Base-by-base conservation (phyloP, 2,888 invertebrate genomes). In the Spilarctia lutea region DNA sequence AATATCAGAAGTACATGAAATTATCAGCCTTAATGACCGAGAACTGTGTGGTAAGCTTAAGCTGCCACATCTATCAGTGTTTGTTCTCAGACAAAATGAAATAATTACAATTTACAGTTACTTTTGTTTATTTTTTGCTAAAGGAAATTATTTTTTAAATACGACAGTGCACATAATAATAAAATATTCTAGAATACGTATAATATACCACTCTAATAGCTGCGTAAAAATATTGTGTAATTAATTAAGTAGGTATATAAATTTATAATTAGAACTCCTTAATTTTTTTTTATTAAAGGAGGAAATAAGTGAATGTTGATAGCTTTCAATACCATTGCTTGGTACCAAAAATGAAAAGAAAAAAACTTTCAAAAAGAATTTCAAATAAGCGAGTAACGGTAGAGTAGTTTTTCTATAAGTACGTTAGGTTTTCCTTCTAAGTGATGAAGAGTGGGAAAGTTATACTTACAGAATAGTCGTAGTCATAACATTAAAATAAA, bases 1-100 rank as follows among this genome's bases (percentile, higher is more conserved):
- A n/a, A n/a, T n/a, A n/a, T 86, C 86, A 89, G 84, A 88, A 87
- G 87, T 88, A 86, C 88, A 87, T 68, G 77, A 78, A 81, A 77
- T 83, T 82, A 81, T 82, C 83, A 80, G 77, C 67, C n/a, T n/a
- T 79, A 83, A 75, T 80, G 79, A 79, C 83, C 81, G 84, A 86
- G 87, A 83, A 83, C 73, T 82, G 77, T 81, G 80, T 78, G 77
- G 27, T 39, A 69, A 71, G 27, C 8, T 67, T 27, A 24, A 33
- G 33, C 33, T 56, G 68, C 33, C 35, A 52, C 68, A 67, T 67
- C 52, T 52, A 13, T n/a, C 24, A 52, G 24, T 20, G 35, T 24
- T 65, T 39, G 16, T 67, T n/a, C 11, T 24, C 52, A 56, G n/a
- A 56, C 52, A 56, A 24, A 11, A 24, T 48, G 20, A 11, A 56